These are phyloP conservation scores for Drosophila oshimai DNA, from an alignment of 1,140 invertebrate species.

Conservation along the genomic window DNA sequence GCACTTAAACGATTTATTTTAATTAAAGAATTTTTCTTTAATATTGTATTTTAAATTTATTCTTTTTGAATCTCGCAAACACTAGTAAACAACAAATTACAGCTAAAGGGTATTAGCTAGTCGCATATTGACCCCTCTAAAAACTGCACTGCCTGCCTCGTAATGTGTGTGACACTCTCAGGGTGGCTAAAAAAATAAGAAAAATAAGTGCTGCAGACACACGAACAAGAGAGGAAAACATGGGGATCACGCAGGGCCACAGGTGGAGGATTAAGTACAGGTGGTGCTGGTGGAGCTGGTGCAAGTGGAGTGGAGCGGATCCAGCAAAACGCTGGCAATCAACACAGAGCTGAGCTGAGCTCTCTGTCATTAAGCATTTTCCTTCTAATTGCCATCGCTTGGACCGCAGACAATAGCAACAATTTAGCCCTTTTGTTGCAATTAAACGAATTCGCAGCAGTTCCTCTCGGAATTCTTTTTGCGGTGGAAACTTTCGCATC, in stretches of 20 bases:
- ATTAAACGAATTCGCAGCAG: slow-evolving; percentile 13
- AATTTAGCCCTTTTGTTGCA: slow-evolving; percentile 31
- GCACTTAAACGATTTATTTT: too few species aligned
- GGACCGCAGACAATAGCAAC: slow-evolving; percentile 18
- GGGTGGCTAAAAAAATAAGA: slow-evolving; percentile 17
- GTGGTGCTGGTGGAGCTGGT: neutral
- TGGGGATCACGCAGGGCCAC: neutral
- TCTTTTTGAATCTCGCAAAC: too few species aligned
- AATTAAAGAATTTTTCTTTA: too few species aligned
- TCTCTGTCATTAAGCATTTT: slow-evolving; percentile 39
- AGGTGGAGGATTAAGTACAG: slow-evolving; percentile 3
- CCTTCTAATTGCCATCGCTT: slow-evolving; percentile 28
- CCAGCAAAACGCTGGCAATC: slow-evolving; percentile 13
- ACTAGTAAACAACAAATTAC: too few species aligned
- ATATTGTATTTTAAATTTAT: too few species aligned
- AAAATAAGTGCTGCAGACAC: neutral
- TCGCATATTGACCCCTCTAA: neutral
- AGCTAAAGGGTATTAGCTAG: neutral
- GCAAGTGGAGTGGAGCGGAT: neutral
- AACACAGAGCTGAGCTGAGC: slow-evolving; percentile 1
- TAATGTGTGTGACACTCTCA: slow-evolving; percentile 42
- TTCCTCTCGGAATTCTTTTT: neutral
- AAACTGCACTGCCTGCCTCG: neutral
- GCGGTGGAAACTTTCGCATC: neutral
- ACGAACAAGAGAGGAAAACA: neutral